A percentile compares a stretch with the other conserved stretches of the same genome.
These are phyloP conservation scores for Idaea aversata DNA, from an alignment of 2,888 invertebrate species.

Conservation along the genomic window DNA sequence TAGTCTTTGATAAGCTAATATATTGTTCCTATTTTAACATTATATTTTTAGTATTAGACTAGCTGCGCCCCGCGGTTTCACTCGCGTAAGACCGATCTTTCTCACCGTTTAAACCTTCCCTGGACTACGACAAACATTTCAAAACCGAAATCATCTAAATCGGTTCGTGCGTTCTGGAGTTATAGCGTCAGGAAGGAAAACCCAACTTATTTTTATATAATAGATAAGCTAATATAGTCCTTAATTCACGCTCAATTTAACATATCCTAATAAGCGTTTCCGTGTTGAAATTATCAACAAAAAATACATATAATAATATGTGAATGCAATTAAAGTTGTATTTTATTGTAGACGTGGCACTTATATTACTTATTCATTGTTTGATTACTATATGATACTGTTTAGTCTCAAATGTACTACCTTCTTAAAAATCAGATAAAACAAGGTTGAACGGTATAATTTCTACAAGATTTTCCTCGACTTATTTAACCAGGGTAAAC, in stretches of 20 bases:
- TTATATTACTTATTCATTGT: background rate
- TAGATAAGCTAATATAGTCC: too few species aligned
- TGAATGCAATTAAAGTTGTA: background rate
- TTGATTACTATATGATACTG: background rate
- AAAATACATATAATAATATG: background rate
- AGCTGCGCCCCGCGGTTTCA: too few species aligned
- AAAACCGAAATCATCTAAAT: too few species aligned
- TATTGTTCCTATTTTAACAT: too few species aligned
- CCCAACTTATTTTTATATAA: too few species aligned
- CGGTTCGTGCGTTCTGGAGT: too few species aligned
- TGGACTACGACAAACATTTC: too few species aligned
- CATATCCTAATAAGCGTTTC: background rate
- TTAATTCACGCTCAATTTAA: background rate
- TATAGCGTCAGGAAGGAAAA: too few species aligned
- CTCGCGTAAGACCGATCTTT: too few species aligned
- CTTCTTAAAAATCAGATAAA: background rate
- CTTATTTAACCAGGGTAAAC: background rate
- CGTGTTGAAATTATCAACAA: background rate
- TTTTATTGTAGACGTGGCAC: background rate
- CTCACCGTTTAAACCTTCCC: too few species aligned
- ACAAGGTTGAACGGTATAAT: background rate
- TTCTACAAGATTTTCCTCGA: background rate
- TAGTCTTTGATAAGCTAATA: too few species aligned
- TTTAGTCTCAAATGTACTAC: background rate
- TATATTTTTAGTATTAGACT: too few species aligned